Evolutionary conservation across 2,888 invertebrate species (phyloP).

Genomic region (Lumbricus terrestris): DNA sequence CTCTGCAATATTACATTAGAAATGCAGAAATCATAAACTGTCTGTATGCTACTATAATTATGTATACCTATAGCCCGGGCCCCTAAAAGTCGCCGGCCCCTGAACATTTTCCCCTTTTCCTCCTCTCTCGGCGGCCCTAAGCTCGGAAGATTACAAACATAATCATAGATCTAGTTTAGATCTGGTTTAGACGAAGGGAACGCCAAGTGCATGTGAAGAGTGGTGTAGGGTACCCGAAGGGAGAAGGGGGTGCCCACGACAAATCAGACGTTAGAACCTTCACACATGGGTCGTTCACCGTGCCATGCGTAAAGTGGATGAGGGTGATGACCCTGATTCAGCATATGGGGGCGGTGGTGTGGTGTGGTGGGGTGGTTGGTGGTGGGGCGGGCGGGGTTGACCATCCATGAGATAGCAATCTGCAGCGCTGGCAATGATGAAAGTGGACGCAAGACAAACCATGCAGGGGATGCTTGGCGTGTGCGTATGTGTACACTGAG

Average conservation of each 20-base stretch:
- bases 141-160: too few relatives aligned
- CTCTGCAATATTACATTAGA: too few relatives aligned
- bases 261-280: neutral
- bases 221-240: neutral
- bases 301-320: neutral
- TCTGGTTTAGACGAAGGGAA: neutral
- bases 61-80: too few relatives aligned
- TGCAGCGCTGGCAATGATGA: neutral
- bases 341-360: neutral
- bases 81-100: too few relatives aligned
- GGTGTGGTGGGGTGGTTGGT: too few relatives aligned
- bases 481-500: neutral
- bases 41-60: too few relatives aligned
- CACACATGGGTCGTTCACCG: neutral
- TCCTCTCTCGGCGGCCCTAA: too few relatives aligned
- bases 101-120: too few relatives aligned
- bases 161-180: too few relatives aligned
- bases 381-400: too few relatives aligned
- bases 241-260: neutral
- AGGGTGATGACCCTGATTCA: neutral
- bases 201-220: neutral
- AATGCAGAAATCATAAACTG: too few relatives aligned
- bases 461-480: neutral
- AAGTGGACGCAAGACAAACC: neutral
- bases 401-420: neutral